Evolutionary conservation across 2,797 vertebrate genomes (phyloP).

Genomic region (Halcyon chelicuti): DNA sequence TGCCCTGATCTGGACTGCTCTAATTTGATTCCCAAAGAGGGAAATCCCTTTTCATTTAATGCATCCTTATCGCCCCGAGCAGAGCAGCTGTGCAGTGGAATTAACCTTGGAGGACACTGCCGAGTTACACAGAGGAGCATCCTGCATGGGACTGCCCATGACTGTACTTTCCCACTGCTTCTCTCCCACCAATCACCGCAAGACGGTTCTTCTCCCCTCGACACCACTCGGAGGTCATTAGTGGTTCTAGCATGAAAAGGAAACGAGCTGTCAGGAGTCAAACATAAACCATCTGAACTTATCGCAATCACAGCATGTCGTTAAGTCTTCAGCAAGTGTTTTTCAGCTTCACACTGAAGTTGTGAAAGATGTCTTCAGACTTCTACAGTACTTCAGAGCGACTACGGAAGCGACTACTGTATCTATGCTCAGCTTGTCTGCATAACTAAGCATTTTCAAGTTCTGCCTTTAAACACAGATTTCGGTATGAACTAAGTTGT

Average conservation of each 20-base stretch:
- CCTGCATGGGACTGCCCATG: constrained; percentile 44
- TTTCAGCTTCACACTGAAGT: constrained; percentile 17
- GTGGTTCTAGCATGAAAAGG: constrained; percentile 18
- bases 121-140: constrained; percentile 21
- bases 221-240: constrained; percentile 29
- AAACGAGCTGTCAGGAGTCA: neutral
- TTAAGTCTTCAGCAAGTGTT: constrained; percentile 29
- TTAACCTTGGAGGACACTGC: constrained; percentile 59
- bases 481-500: neutral
- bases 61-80: constrained; percentile 38
- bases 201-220: constrained; percentile 1
- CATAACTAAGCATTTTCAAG: neutral
- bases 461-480: neutral
- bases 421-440: neutral
- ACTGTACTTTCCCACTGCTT: constrained; percentile 64
- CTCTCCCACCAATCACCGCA: constrained; percentile 28
- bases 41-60: constrained; percentile 62
- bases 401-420: neutral
- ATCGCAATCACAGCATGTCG: neutral
- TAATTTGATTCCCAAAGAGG: constrained; percentile 61
- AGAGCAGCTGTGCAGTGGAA: constrained; percentile 71
- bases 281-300: constrained; percentile 25
- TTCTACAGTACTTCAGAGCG: neutral
- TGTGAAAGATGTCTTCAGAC: constrained; percentile 1
- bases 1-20: constrained; percentile 38